Percentiles rank a stretch among this genome's conserved stretches.
Conservation (phyloP, 2,113 vertebrate species). For the Australoheros scitulus region DNA sequence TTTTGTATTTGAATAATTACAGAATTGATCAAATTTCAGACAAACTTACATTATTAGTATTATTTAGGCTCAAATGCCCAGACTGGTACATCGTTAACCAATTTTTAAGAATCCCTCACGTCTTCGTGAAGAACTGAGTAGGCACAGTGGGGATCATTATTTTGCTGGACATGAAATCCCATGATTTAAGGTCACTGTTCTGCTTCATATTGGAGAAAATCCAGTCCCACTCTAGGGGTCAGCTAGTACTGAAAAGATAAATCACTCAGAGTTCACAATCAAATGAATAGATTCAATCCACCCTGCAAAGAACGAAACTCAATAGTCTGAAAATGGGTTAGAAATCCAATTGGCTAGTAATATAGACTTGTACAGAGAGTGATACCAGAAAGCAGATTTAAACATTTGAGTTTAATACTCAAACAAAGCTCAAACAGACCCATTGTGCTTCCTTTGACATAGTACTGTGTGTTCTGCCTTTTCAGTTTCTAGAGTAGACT, state of each 20-base stretch:
- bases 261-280: constrained; percentile 39
- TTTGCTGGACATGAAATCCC: constrained; percentile 7
- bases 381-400: constrained; percentile 41
- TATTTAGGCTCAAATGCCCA: neutral
- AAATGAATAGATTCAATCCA: constrained; percentile 58
- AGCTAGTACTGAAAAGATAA: constrained; percentile 35
- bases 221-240: constrained; percentile 18
- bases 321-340: constrained; percentile 48
- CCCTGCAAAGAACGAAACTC: constrained; percentile 51
- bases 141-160: neutral
- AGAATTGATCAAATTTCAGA: neutral
- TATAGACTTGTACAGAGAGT: constrained; percentile 6
- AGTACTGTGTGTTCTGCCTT: constrained; percentile 27
- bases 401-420: constrained; percentile 34
- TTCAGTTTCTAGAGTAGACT: constrained; percentile 48
- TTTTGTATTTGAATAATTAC: constrained; percentile 10
- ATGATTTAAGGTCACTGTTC: constrained; percentile 36
- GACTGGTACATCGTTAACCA: neutral
- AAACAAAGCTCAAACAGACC: constrained; percentile 46
- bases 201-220: constrained; percentile 30
- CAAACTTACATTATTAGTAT: neutral
- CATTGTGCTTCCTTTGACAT: constrained; percentile 24
- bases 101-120: neutral
- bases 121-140: neutral
- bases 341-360: constrained; percentile 33